Evolutionary conservation across 2,888 invertebrate genomes (phyloP).

Genomic region (Clanis bilineata): DNA sequence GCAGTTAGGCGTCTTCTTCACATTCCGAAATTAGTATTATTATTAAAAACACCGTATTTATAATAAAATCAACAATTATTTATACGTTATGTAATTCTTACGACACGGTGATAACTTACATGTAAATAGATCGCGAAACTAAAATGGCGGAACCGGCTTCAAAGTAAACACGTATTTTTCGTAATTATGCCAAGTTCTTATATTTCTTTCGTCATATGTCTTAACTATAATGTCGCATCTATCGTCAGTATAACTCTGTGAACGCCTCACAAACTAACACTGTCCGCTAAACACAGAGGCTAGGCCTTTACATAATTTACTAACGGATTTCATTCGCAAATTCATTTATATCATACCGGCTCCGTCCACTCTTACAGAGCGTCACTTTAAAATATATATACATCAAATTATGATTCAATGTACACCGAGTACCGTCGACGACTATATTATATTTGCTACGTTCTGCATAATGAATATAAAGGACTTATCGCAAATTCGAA

Average conservation of each 20-base stretch:
- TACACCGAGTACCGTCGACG: constrained; percentile 40
- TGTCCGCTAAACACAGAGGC: constrained; percentile 44
- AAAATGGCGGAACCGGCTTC: too few relatives aligned
- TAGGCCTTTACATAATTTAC: constrained; percentile 59
- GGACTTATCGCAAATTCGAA: not conserved
- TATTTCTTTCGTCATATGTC: too few relatives aligned
- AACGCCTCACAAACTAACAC: constrained; percentile 24
- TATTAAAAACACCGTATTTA: too few relatives aligned
- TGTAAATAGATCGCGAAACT: too few relatives aligned
- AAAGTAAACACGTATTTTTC: too few relatives aligned
- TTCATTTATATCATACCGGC: constrained; percentile 31
- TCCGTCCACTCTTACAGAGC: constrained; percentile 60
- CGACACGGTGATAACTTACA: too few relatives aligned
- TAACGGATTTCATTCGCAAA: constrained; percentile 33
- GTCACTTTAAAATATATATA: constrained; percentile 73
- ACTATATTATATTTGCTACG: constrained; percentile 20
- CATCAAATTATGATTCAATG: constrained; percentile 75
- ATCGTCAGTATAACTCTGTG: not conserved
- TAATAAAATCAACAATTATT: too few relatives aligned
- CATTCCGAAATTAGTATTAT: too few relatives aligned
- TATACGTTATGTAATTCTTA: too few relatives aligned
- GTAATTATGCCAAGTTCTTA: too few relatives aligned
- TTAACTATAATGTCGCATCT: too few relatives aligned
- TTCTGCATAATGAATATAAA: constrained; percentile 16
- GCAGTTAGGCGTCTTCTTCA: too few relatives aligned